Evolutionary conservation across 2,113 vertebrate species (phyloP).

Genomic region (Erythrolamprus reginae): DNA sequence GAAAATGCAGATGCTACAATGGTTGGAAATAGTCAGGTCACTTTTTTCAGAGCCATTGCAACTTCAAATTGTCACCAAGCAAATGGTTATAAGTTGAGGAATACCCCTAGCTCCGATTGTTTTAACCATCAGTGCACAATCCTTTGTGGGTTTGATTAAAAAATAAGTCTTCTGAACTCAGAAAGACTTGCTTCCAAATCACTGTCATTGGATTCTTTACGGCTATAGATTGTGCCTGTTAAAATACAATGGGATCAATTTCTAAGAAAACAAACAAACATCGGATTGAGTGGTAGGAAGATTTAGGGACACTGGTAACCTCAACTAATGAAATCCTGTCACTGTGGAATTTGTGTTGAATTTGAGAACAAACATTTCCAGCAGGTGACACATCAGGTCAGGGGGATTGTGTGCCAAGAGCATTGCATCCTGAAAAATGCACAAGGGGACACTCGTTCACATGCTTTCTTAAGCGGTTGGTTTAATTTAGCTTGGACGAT

Average conservation of each 20-base stretch:
- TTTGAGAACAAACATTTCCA: background rate
- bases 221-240: background rate
- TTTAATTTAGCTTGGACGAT: background rate
- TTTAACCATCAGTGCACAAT: background rate
- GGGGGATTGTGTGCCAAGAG: background rate
- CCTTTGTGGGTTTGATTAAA: background rate
- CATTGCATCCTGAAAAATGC: background rate
- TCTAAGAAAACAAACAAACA: background rate
- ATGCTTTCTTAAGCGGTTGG: background rate
- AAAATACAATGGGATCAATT: background rate
- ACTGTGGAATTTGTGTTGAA: background rate
- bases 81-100: too few relatives aligned
- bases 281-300: background rate
- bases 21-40: too few relatives aligned
- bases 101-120: background rate
- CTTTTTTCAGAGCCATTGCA: too few relatives aligned
- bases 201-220: background rate
- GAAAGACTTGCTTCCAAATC: background rate
- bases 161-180: background rate
- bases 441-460: background rate
- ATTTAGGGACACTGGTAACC: background rate
- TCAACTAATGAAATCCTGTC: too few relatives aligned
- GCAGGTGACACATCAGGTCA: background rate
- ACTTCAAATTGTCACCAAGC: too few relatives aligned
- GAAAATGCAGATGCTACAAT: too few relatives aligned